Evolutionary conservation across 2,797 vertebrate species (phyloP).

Genomic region (Loris lydekkerianus): DNA sequence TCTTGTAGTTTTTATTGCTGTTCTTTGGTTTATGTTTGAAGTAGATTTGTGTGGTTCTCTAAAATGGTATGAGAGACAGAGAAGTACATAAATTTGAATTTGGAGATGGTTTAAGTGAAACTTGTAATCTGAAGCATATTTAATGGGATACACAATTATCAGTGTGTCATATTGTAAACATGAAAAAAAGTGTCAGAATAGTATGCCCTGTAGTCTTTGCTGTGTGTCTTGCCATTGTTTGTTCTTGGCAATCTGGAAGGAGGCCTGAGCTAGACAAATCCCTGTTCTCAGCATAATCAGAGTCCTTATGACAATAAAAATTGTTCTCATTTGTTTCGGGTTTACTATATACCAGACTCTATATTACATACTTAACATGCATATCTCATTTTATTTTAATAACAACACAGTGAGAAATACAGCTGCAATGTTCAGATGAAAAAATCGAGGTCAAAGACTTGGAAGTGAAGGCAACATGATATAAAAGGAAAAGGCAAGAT

Average conservation of each 20-base stretch:
- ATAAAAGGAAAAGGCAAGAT: background rate
- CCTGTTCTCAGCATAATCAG: background rate
- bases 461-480: background rate
- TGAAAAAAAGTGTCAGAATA: background rate
- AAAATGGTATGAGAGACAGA: constrained; percentile 17
- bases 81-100: background rate
- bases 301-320: background rate
- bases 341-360: background rate
- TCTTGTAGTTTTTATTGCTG: background rate
- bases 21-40: background rate
- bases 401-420: background rate
- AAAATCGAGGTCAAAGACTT: background rate
- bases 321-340: background rate
- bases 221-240: background rate
- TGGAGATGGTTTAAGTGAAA: constrained; percentile 57
- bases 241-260: background rate
- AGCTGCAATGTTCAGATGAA: constrained; percentile 14
- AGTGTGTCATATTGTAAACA: background rate
- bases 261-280: background rate
- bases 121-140: constrained; percentile 39
- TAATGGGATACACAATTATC: constrained; percentile 44
- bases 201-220: background rate
- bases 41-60: background rate
- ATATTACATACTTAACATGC: background rate
- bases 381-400: constrained; percentile 15